These are phyloP conservation scores for Pollimyrus isidori DNA, from an alignment of 2,113 vertebrate genomes.

Conservation along the genomic window DNA sequence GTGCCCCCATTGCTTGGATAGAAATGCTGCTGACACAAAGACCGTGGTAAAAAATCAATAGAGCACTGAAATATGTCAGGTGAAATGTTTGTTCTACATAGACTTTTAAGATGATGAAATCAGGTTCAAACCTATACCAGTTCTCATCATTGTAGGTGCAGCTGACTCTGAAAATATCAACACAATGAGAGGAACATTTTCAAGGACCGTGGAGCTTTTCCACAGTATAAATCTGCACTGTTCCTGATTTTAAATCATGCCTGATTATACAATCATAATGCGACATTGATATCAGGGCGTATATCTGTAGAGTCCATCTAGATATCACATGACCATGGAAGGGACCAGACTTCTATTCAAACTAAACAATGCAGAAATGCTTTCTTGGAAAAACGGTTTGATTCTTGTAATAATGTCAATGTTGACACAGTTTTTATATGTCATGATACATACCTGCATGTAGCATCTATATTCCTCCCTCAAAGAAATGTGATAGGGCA, in stretches of 20 bases:
- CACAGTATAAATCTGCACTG: not conserved
- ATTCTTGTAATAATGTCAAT: not conserved
- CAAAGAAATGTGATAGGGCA: conserved; percentile 27
- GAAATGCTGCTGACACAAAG: not conserved
- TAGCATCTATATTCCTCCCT: conserved; percentile 13
- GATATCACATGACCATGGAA: not conserved
- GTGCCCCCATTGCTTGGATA: not conserved
- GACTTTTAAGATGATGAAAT: not conserved
- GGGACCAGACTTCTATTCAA: not conserved
- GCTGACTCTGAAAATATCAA: not conserved
- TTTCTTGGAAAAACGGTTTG: not conserved
- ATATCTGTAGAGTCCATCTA: not conserved
- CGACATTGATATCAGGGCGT: not conserved
- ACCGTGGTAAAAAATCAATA: not conserved
- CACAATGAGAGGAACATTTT: not conserved
- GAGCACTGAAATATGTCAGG: not conserved
- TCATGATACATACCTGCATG: not conserved
- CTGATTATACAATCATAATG: not conserved
- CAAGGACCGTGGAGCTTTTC: not conserved
- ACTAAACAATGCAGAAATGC: not conserved
- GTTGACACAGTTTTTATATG: not conserved
- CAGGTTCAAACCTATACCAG: not conserved
- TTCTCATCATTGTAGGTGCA: not conserved
- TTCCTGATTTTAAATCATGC: not conserved
- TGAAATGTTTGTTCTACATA: not conserved